phyloP scores from a whole-genome alignment of 2,797 vertebrate genomes.

The Spondyliosoma cantharus region DNA sequence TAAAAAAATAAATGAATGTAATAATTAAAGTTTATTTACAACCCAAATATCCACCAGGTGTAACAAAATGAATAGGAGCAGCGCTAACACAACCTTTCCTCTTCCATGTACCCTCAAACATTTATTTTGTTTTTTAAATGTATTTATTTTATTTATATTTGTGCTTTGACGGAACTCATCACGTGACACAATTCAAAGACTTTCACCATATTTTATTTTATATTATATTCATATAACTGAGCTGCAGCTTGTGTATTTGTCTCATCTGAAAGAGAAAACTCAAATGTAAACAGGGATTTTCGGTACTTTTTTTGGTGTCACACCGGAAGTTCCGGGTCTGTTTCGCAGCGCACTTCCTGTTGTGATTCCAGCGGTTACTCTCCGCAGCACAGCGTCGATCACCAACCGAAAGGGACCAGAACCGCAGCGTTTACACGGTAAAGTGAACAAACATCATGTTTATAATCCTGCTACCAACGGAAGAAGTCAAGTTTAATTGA shows the following conservation, averaged over 20 bases:
- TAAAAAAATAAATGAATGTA: no score
- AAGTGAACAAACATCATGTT: accelerated
- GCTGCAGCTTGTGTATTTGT: neutral
- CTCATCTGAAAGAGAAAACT: neutral
- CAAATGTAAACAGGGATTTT: neutral
- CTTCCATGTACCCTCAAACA: no score
- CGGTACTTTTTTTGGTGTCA: constrained; percentile 16
- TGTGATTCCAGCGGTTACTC: neutral
- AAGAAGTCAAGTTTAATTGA: neutral
- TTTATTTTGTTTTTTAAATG: no score
- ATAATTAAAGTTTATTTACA: no score
- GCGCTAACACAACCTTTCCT: no score
- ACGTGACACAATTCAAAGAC: no score
- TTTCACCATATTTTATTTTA: no score
- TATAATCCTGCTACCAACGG: accelerated
- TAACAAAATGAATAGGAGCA: no score
- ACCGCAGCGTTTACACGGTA: neutral
- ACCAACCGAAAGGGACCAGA: accelerated
- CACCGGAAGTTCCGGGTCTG: constrained; percentile 20
- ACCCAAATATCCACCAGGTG: no score
- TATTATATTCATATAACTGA: no score
- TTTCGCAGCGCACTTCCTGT: constrained; percentile 17
- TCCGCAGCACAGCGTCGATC: accelerated
- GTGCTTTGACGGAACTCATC: no score
- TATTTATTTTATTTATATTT: no score